Conservation (phyloP, 2,797 vertebrate species). For the Podarcis siculus region DNA sequence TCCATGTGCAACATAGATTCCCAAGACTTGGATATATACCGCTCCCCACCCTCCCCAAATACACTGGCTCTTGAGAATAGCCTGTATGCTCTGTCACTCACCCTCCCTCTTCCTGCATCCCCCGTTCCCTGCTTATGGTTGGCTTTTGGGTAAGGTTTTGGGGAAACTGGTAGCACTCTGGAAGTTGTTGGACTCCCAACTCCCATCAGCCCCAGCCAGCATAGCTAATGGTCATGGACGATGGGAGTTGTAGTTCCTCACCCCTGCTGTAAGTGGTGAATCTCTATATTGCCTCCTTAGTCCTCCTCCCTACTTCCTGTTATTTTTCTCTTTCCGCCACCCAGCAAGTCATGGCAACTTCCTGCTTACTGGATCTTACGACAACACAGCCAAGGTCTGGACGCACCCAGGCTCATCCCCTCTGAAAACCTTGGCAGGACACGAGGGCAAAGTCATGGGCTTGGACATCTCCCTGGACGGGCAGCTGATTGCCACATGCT, state of each 20-base stretch:
- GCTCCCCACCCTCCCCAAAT: no score
- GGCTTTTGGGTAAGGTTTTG: no score
- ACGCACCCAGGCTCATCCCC: slow-evolving; percentile 96
- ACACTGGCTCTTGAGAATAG: no score
- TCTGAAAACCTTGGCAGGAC: slow-evolving; percentile 92
- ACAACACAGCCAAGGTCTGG: slow-evolving; percentile 96
- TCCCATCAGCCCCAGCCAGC: no score
- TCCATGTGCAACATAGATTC: no score
- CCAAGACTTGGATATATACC: no score
- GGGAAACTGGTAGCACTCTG: no score
- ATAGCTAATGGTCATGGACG: no score
- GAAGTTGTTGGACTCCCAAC: no score
- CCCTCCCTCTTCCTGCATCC: no score
- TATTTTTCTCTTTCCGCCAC: neutral
- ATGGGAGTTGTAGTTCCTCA: neutral
- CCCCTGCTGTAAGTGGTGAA: neutral
- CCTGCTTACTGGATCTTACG: slow-evolving; percentile 92
- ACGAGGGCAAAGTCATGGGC: slow-evolving; percentile 97
- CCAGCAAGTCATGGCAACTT: slow-evolving; percentile 92
- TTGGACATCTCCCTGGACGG: slow-evolving; percentile 93
- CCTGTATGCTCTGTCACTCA: no score
- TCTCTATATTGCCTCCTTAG: neutral
- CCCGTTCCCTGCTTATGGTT: no score
- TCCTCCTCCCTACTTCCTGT: neutral
- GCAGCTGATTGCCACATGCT: slow-evolving; percentile 94